Base-by-base conservation (phyloP, 1,140 invertebrate species). In the Danaus plexippus region DNA sequence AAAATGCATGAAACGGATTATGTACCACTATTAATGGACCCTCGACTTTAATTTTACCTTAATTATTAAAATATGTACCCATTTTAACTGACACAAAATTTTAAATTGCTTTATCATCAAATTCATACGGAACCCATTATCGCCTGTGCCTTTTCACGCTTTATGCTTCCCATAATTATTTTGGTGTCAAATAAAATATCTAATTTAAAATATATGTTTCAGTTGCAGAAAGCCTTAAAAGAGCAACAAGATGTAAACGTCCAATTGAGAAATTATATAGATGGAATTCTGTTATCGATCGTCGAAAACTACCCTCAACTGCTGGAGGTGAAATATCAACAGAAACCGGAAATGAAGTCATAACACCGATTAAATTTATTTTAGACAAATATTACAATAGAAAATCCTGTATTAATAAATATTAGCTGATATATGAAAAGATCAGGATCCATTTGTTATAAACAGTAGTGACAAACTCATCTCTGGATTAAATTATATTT, bases 251-350 rank as follows among this genome's bases (percentile, higher is more conserved):
- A 98, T 73, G 96, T 96, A 4, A 98, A 97, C 80, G 88, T 92
- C 40, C 94, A 97, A 80, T 90, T 99, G n/a, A 90, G 95, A 70
- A 89, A 93, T 51, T 98, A 99, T 86, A 97, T 99, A 48, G 97
- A 99, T 80, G 94, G 92, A 15, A 98, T 99, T 58, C 88, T 98
- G 43, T 87, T 98, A 47, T 95, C 95, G 57, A 98, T 98, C 64
- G 93, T 99, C 12, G 97, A 98, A 80, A 97, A 98, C 84, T 95
- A 98, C 89, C 97, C 97, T 9, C 95, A 98, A 76, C 87, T 99
- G 42, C 87, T 99, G 42, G 97, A 99, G 91, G 95, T 97, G 1
- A 96, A 96, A 64, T 83, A 85, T 65, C 80, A 32, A 32, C 22
- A 83, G 54, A 85, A 87, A 56, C 68, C 69, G 6, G 69, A 75